Evolutionary conservation across 2,113 vertebrate species (phyloP).

Genomic region (Cochlearius cochlearius): DNA sequence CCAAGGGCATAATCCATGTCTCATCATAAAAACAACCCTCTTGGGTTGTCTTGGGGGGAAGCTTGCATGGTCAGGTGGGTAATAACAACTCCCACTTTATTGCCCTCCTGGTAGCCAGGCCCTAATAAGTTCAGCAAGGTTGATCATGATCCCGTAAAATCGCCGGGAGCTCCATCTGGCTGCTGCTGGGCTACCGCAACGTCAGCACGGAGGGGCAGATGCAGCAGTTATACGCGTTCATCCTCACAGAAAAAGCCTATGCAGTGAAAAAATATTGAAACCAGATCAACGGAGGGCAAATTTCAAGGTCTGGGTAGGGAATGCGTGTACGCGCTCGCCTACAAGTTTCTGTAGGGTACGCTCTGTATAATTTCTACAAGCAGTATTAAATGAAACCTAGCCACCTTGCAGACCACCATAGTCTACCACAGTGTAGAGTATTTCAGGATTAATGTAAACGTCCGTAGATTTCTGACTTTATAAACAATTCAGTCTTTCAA

Average conservation of each 20-base stretch:
- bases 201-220: neutral
- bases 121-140: neutral
- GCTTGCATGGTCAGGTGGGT: neutral
- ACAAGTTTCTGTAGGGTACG: neutral
- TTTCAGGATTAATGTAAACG: neutral
- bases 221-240: accelerated
- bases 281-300: accelerated
- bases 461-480: neutral
- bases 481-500: neutral
- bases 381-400: neutral
- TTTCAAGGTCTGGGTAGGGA: neutral
- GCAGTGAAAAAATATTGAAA: neutral
- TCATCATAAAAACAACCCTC: neutral
- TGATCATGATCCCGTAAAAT: neutral
- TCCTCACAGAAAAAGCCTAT: neutral
- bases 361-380: no score
- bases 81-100: neutral
- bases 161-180: neutral
- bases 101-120: neutral
- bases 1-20: neutral
- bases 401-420: neutral
- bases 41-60: neutral
- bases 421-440: neutral
- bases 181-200: neutral
- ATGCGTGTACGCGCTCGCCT: accelerated